Evolutionary conservation across 2,888 invertebrate species (phyloP).

Genomic region (Phaedon cochleariae): DNA sequence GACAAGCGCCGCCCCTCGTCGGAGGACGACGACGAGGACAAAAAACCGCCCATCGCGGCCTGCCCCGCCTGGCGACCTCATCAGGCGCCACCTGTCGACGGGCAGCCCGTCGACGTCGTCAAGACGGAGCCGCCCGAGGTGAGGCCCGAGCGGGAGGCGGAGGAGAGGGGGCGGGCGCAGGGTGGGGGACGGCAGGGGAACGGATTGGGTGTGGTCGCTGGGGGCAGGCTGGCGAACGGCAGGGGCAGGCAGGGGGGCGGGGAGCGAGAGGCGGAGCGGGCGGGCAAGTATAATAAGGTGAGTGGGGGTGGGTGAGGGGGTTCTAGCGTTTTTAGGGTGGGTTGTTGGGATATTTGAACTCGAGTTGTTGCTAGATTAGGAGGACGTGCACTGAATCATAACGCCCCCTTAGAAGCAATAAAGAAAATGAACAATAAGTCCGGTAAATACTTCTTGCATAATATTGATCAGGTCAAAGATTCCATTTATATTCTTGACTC

Average conservation of each 20-base stretch:
- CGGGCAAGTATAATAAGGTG: conserved; percentile 28
- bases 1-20: conserved; percentile 54
- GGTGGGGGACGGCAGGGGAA: conserved; percentile 37
- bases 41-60: not conserved
- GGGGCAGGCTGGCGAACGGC: conserved; percentile 28
- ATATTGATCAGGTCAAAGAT: too few species aligned
- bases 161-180: conserved; percentile 40
- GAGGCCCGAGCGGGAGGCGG: conserved; percentile 21
- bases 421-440: too few species aligned
- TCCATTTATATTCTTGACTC: too few species aligned
- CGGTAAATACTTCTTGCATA: too few species aligned
- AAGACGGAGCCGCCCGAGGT: conserved; percentile 34
- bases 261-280: not conserved
- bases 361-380: too few species aligned
- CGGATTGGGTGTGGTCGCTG: conserved; percentile 36
- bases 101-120: conserved; percentile 14
- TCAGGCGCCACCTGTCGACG: conserved; percentile 45
- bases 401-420: too few species aligned
- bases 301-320: conserved; percentile 37
- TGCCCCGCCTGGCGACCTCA: not conserved
- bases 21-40: conserved; percentile 46
- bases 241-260: conserved; percentile 18
- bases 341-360: too few species aligned
- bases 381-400: too few species aligned
- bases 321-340: too few species aligned